phyloP scores from a whole-genome alignment of 1,140 invertebrate genomes.

The Drosophila neocordata region DNA sequence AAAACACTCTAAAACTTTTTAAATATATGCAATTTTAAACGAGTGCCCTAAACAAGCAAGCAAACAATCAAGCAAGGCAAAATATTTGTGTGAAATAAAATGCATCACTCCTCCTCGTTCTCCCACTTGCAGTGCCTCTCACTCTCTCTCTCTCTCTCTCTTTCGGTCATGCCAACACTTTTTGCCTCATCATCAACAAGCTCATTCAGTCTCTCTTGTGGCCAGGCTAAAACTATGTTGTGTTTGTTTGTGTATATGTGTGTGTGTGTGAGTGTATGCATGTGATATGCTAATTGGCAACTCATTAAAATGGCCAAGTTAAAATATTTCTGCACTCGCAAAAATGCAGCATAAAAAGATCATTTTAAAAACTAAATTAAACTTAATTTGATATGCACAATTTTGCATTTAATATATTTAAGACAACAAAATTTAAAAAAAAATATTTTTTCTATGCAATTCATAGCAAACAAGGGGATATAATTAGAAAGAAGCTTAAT shows the following conservation, averaged over 20 bases:
- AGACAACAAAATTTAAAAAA: too few species aligned
- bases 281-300: constrained; percentile 75
- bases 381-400: constrained; percentile 4
- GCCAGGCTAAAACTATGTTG: constrained; percentile 11
- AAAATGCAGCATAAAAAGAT: constrained; percentile 33
- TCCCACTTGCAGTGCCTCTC: too few species aligned
- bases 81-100: constrained; percentile 36
- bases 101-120: constrained; percentile 2
- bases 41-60: constrained; percentile 32
- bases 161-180: background rate
- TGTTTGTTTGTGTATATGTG: constrained; percentile 18
- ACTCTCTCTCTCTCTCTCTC: background rate
- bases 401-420: background rate
- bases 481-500: too few species aligned
- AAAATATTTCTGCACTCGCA: constrained; percentile 49
- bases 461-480: too few species aligned
- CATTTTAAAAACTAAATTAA: background rate
- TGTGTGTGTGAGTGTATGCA: constrained; percentile 22
- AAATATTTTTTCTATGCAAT: too few species aligned
- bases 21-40: constrained; percentile 46
- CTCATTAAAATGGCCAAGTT: constrained; percentile 74
- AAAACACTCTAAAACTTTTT: constrained; percentile 21
- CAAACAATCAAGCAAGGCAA: constrained; percentile 47
- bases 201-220: background rate
- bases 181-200: constrained; percentile 1